A percentile compares a stretch with the other conserved stretches of the same genome.
These are phyloP conservation scores for Sarcoramphus papa DNA, from an alignment of 2,797 vertebrate species.

Conservation along the genomic window DNA sequence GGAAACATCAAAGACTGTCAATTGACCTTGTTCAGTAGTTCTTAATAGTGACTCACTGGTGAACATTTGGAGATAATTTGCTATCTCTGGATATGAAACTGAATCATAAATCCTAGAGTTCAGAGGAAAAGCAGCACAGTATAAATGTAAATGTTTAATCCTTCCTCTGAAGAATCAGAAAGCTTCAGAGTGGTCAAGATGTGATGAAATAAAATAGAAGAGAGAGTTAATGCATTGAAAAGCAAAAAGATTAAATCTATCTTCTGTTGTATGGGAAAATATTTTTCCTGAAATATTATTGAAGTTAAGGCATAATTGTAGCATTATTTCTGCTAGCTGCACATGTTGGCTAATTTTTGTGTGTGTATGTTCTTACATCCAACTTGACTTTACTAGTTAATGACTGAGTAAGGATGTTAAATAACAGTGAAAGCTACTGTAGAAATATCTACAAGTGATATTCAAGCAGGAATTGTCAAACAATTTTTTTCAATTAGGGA, in stretches of 20 bases:
- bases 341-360: background rate
- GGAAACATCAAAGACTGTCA: constrained; percentile 59
- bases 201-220: constrained; percentile 37
- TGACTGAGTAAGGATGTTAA: background rate
- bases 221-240: background rate
- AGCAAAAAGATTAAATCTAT: background rate
- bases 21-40: constrained; percentile 67
- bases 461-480: background rate
- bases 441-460: background rate
- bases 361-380: background rate
- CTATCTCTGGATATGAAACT: constrained; percentile 70
- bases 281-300: background rate
- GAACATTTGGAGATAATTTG: constrained; percentile 80
- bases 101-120: constrained; percentile 71
- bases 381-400: background rate
- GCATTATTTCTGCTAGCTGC: background rate
- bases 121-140: constrained; percentile 62
- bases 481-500: background rate
- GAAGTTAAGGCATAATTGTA: background rate
- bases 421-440: background rate
- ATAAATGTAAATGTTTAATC: constrained; percentile 65
- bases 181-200: constrained; percentile 39
- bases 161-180: constrained; percentile 41
- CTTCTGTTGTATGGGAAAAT: background rate
- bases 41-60: constrained; percentile 67